Evolutionary conservation across 2,797 vertebrate species (phyloP), one percentile per base, ranked within the genome.

Genomic region (Xenentodon cancila): DNA sequence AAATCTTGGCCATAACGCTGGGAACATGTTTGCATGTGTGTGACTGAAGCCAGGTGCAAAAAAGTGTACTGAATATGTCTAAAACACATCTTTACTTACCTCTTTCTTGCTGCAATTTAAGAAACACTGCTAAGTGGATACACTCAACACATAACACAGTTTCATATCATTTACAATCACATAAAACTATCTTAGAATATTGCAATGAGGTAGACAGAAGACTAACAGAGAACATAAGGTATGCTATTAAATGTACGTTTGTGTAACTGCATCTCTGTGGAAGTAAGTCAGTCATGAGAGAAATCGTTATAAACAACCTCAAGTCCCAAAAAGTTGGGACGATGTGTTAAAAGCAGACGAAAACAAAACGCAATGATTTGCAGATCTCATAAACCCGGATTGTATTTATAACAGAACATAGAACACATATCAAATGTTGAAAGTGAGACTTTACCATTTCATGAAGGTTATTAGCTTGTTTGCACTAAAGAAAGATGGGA

Each of bases 1-100:
- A 75, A 64, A 52, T 13, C 12, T 50, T 53, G 2, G 6, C 44
- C 57, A 59, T 16, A 37, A 32, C 13, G 30, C 32, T 34, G 22
- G 9, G 8, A 46, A 30, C 27, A 27, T 73, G 57, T 66, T 20
- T 44, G 12, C 37, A 9, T 44, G 22, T 22, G 3, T 54, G 42
- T 50, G 21, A 12, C 37, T 21, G 6, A 44, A 52, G 1, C 17
- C 56, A 53, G 4, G 17, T 55, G 18, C 32, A 40, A 7, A 52
- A 4, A 18, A 43, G 6, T 18, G 5, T 21, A 25, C 3, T 37
- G 1, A n/a, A 15, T 3, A 4, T 9, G 19, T 72, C 48, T 64
- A 48, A 45, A 34, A 40, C 45, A 37, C 45, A 59, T 43, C 27
- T 60, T 22, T 71, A 82, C 85, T 87, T 82, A 90, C 86, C 81